Percentiles rank a stretch among this genome's conserved stretches.
Evolutionary conservation across 2,113 vertebrate species (phyloP).

Genomic region (Poicephalus gulielmi): DNA sequence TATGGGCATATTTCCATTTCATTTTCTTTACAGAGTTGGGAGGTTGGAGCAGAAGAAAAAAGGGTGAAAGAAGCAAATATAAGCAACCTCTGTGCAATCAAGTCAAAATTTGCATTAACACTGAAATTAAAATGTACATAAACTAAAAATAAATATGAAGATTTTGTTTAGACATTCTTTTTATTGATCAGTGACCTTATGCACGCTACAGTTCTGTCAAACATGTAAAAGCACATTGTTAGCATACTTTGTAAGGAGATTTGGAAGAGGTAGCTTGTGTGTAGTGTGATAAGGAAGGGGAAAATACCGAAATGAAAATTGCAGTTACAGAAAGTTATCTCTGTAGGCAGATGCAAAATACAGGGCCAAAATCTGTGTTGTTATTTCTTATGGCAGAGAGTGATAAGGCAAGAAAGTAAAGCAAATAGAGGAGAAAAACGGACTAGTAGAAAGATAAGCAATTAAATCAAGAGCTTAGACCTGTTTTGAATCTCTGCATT

Average conservation of each 20-base stretch:
- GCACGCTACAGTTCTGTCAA: not conserved
- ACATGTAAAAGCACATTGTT: constrained; percentile 22
- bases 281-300: constrained; percentile 30
- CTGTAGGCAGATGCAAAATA: constrained; percentile 49
- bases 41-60: not conserved
- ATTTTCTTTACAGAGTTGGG: not conserved
- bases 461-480: constrained; percentile 40
- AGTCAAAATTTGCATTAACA: not conserved
- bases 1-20: not conserved
- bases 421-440: not conserved
- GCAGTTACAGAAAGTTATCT: constrained; percentile 52
- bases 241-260: constrained; percentile 40
- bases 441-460: constrained; percentile 8
- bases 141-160: not conserved
- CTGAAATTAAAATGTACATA: not conserved
- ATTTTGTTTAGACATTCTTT: constrained; percentile 15
- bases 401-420: constrained; percentile 51
- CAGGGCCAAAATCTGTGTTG: constrained; percentile 29
- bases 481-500: not conserved
- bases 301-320: constrained; percentile 51
- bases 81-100: not conserved
- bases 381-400: constrained; percentile 31
- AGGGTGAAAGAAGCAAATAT: not conserved
- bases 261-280: constrained; percentile 35
- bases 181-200: constrained; percentile 15